phyloP scores from a whole-genome alignment of 1,140 invertebrate genomes.

The Aphidius ervi region DNA sequence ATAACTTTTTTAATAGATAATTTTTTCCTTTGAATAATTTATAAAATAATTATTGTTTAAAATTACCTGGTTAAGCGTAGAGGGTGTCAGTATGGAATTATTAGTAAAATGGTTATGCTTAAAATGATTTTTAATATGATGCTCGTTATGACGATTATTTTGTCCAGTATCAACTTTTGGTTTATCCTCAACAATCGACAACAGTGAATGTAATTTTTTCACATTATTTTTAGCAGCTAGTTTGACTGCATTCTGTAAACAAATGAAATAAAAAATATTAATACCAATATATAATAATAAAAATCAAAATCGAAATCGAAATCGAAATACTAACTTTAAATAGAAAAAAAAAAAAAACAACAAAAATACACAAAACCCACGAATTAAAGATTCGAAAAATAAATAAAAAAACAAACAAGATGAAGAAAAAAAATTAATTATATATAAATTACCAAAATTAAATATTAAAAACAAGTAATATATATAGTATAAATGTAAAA shows the following conservation, averaged over 20 bases:
- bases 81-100: slow-evolving; percentile 53
- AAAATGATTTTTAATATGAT: slow-evolving; percentile 53
- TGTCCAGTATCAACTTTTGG: slow-evolving; percentile 59
- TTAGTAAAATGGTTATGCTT: slow-evolving; percentile 52
- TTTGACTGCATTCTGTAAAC: slow-evolving; percentile 58
- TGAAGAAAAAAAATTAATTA: not conserved
- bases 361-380: slow-evolving; percentile 1
- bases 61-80: slow-evolving; percentile 48
- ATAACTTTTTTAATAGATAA: too few relatives aligned
- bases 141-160: slow-evolving; percentile 53
- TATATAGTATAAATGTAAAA: too few relatives aligned
- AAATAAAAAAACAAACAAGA: slow-evolving; percentile 6
- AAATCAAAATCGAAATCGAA: not conserved
- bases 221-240: slow-evolving; percentile 58
- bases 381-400: not conserved
- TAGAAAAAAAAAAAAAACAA: too few relatives aligned
- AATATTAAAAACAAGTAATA: too few relatives aligned
- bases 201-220: slow-evolving; percentile 53
- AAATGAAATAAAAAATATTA: slow-evolving; percentile 28
- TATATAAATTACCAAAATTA: too few relatives aligned
- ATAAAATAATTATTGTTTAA: slow-evolving; percentile 9
- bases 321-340: too few relatives aligned
- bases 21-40: not conserved
- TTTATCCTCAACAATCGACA: slow-evolving; percentile 57
- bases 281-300: not conserved